These are phyloP conservation scores for Scyliorhinus canicula DNA, from an alignment of 2,797 vertebrate genomes.

Conservation along the genomic window DNA sequence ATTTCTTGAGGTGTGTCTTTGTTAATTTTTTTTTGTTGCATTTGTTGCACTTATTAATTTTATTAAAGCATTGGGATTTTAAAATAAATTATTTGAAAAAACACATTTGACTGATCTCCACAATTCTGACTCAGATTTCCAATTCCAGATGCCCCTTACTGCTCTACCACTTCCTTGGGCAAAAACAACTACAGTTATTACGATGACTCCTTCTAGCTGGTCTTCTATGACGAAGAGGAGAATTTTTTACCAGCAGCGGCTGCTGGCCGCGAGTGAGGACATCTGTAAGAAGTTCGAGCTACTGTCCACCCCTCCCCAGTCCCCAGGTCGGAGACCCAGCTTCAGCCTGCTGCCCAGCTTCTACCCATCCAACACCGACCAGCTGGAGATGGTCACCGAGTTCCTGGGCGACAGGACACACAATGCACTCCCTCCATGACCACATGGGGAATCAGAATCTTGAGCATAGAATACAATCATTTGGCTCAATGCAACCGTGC, in stretches of 20 bases:
- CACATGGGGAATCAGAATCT: too few species aligned
- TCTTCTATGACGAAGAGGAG: slow-evolving; percentile 88
- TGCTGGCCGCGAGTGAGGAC: slow-evolving; percentile 89
- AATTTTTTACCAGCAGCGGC: slow-evolving; percentile 85
- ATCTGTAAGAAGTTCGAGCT: slow-evolving; percentile 99
- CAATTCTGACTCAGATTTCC: neutral
- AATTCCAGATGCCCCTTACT: slow-evolving; percentile 74
- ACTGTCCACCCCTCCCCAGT: slow-evolving; percentile 85
- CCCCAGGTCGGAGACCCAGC: slow-evolving; percentile 77
- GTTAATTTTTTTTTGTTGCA: too few species aligned
- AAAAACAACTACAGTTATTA: slow-evolving; percentile 90
- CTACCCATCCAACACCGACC: slow-evolving; percentile 79
- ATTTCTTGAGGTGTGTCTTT: too few species aligned
- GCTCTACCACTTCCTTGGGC: slow-evolving; percentile 62
- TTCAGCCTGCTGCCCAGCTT: slow-evolving; percentile 43
- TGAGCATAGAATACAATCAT: too few species aligned
- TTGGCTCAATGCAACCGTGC: too few species aligned
- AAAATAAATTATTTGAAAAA: too few species aligned
- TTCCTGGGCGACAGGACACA: slow-evolving; percentile 84
- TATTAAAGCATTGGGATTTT: too few species aligned
- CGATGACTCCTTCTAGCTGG: slow-evolving; percentile 87
- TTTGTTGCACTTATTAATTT: neutral
- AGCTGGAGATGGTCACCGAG: slow-evolving; percentile 92
- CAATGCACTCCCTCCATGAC: too few species aligned
- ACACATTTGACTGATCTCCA: too few species aligned